Conservation (phyloP, 2,113 vertebrate species). For the Candoia aspera region DNA sequence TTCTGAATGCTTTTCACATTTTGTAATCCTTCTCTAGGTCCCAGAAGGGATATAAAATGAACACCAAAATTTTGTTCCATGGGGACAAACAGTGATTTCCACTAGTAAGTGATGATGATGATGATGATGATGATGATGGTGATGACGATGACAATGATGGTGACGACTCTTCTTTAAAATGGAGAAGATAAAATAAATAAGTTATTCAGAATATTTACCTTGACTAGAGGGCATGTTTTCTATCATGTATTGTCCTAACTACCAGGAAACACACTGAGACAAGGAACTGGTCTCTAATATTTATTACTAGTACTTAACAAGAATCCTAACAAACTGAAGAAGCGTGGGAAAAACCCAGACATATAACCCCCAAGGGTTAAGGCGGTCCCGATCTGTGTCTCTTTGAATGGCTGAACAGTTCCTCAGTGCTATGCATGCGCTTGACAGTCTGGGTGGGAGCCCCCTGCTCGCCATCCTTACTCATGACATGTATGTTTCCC, state of each 20-base stretch:
- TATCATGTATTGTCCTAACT: too few relatives aligned
- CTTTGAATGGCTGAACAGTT: too few relatives aligned
- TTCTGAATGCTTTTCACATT: constrained; percentile 64
- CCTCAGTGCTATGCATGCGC: too few relatives aligned
- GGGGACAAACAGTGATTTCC: neutral
- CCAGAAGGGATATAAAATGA: constrained; percentile 36
- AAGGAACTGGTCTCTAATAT: too few relatives aligned
- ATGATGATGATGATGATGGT: neutral
- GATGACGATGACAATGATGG: neutral
- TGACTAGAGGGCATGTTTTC: constrained; percentile 4
- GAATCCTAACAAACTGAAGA: too few relatives aligned
- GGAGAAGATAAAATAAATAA: constrained; percentile 13
- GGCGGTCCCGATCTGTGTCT: too few relatives aligned
- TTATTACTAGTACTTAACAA: too few relatives aligned
- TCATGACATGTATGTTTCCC: neutral
- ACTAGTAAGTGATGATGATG: neutral
- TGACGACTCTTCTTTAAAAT: neutral
- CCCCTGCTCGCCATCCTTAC: too few relatives aligned
- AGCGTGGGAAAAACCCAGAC: too few relatives aligned
- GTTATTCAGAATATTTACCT: neutral
- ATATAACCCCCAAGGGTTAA: too few relatives aligned
- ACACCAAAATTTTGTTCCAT: neutral
- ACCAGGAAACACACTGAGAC: too few relatives aligned
- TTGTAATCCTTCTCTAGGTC: constrained; percentile 45
- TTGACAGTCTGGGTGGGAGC: too few relatives aligned